phyloP scores from a whole-genome alignment of 1,140 invertebrate genomes.

The Pararge aegeria region DNA sequence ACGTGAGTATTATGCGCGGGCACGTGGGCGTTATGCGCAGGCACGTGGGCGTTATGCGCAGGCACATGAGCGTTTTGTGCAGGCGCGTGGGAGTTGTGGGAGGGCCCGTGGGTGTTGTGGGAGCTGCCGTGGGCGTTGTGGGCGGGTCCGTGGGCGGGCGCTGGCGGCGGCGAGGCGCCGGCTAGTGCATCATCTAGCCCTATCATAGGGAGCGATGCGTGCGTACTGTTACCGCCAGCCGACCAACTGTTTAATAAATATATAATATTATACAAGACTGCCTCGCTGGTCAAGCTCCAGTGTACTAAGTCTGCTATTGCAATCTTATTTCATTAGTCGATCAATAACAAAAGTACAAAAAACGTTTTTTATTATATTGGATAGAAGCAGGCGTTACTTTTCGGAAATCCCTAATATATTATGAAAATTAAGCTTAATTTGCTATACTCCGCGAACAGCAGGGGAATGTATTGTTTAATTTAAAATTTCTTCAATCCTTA shows the following conservation, averaged over 20 bases:
- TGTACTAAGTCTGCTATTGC: too few species aligned
- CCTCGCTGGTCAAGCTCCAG: too few species aligned
- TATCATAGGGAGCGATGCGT: slow-evolving; percentile 89
- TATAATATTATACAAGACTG: neutral
- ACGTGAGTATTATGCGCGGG: neutral
- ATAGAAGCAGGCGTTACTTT: too few species aligned
- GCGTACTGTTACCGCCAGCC: slow-evolving; percentile 81
- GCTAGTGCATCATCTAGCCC: slow-evolving; percentile 82
- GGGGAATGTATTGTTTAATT: too few species aligned
- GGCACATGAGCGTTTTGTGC: slow-evolving; percentile 13
- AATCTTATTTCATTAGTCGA: too few species aligned
- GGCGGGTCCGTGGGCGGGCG: slow-evolving; percentile 10
- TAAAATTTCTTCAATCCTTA: too few species aligned
- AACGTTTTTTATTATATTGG: too few species aligned
- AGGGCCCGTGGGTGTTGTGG: neutral
- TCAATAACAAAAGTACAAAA: too few species aligned
- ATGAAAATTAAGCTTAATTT: too few species aligned
- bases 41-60: neutral
- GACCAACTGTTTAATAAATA: slow-evolving; percentile 78
- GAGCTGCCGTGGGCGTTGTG: slow-evolving; percentile 16
- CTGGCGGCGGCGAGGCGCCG: slow-evolving; percentile 29
- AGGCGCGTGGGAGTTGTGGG: slow-evolving; percentile 1
- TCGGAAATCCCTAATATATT: too few species aligned
- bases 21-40: neutral
- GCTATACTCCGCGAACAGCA: too few species aligned